These are phyloP conservation scores for Oscheius sp. DNA, from an alignment of 1,140 invertebrate species.

Conservation along the genomic window DNA sequence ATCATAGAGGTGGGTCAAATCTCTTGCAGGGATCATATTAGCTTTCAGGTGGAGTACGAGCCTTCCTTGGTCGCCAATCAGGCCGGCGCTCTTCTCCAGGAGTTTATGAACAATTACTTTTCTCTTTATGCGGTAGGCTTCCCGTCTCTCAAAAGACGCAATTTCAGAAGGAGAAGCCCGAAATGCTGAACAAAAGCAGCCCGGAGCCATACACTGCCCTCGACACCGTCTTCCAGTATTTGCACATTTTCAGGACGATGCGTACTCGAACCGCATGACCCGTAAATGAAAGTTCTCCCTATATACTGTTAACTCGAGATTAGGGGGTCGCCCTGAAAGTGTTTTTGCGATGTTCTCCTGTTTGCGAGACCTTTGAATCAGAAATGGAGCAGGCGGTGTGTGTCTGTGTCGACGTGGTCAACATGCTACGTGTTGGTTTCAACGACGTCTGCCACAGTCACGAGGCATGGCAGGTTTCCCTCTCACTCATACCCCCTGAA, in stretches of 20 bases:
- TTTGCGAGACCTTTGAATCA: not conserved
- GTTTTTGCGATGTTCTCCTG: too few relatives aligned
- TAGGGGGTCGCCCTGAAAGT: too few relatives aligned
- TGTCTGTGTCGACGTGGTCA: too few relatives aligned
- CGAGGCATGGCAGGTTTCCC: not conserved
- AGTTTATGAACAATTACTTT: not conserved
- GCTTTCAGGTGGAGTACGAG: not conserved
- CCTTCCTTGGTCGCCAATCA: not conserved
- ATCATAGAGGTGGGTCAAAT: slow-evolving; percentile 2
- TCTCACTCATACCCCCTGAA: slow-evolving; percentile 2
- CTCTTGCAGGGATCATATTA: too few relatives aligned
- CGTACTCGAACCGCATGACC: not conserved
- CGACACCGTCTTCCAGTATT: not conserved
- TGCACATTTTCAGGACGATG: not conserved
- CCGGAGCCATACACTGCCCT: not conserved
- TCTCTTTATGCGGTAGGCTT: not conserved
- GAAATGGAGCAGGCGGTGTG: too few relatives aligned
- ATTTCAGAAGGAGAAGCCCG: not conserved
- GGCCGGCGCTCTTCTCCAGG: not conserved
- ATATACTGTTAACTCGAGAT: too few relatives aligned
- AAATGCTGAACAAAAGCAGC: not conserved
- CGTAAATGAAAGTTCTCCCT: too few relatives aligned
- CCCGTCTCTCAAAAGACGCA: not conserved
- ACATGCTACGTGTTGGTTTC: too few relatives aligned
- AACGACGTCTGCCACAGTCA: not conserved